Conservation (phyloP, 2,113 vertebrate species). For the Colinus virginianus region DNA sequence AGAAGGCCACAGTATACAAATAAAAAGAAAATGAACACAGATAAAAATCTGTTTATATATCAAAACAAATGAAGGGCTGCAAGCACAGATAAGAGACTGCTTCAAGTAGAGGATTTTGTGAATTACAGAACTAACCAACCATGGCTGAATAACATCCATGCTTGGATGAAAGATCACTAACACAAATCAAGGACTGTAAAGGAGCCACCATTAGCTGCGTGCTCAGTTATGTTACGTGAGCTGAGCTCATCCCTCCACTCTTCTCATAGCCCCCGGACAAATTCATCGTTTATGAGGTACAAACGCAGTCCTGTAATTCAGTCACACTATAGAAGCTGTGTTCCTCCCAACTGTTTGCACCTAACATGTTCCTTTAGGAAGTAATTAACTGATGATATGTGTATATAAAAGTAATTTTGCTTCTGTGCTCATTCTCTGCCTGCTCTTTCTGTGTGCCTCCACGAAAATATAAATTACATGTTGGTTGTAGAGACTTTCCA, state of each 20-base stretch:
- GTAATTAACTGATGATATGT: background rate
- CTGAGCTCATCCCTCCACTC: constrained; percentile 41
- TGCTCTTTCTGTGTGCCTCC: background rate
- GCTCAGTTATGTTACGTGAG: constrained; percentile 7
- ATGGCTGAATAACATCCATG: constrained; percentile 46
- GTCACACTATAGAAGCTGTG: background rate
- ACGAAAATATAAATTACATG: background rate
- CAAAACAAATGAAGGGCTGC: constrained; percentile 28
- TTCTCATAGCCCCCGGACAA: background rate
- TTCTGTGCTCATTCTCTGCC: background rate
- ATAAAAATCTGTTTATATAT: background rate
- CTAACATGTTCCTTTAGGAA: accelerated
- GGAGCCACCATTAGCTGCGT: constrained; percentile 9
- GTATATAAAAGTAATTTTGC: background rate
- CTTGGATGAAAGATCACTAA: constrained; percentile 56
- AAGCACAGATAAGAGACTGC: constrained; percentile 12
- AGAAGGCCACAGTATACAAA: background rate
- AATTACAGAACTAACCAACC: constrained; percentile 68
- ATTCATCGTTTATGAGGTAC: background rate
- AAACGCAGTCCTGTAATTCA: background rate
- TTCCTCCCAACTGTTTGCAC: background rate
- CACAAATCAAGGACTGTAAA: constrained; percentile 47
- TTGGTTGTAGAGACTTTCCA: background rate
- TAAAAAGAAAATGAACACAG: constrained; percentile 35
- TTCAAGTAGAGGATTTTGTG: constrained; percentile 57